A percentile compares a stretch with the other conserved stretches of the same genome.
These are phyloP conservation scores for Xenopus petersii DNA, from an alignment of 2,797 vertebrate genomes.

Conservation along the genomic window DNA sequence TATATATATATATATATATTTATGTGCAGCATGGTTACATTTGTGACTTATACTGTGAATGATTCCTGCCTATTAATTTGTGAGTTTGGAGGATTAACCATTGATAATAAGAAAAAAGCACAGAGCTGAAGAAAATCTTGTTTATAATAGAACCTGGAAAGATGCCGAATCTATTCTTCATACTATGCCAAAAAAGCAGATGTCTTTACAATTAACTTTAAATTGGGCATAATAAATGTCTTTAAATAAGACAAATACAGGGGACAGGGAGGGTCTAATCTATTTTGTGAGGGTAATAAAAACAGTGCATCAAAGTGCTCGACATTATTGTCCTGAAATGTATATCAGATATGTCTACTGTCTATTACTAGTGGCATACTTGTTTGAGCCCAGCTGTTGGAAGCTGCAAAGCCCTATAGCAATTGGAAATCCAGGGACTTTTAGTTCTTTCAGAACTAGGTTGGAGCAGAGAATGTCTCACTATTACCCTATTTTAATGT, in stretches of 20 bases:
- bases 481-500: too few species aligned
- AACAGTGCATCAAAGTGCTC: too few species aligned
- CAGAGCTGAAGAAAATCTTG: neutral
- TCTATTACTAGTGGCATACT: too few species aligned
- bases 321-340: too few species aligned
- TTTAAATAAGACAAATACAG: neutral
- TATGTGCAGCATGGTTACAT: too few species aligned
- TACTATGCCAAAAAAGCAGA: constrained; percentile 12
- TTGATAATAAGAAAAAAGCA: constrained; percentile 1
- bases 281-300: neutral
- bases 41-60: neutral
- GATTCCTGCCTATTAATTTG: neutral
- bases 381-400: too few species aligned
- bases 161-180: constrained; percentile 2
- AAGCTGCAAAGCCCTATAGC: too few species aligned
- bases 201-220: constrained; percentile 10
- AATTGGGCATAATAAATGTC: constrained; percentile 3
- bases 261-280: neutral
- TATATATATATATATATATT: too few species aligned
- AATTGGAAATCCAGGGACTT: too few species aligned
- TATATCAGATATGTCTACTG: too few species aligned
- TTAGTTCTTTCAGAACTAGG: too few species aligned
- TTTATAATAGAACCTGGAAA: constrained; percentile 5
- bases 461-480: too few species aligned
- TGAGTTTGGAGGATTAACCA: neutral